Percentiles rank a stretch among this genome's conserved stretches.
These are phyloP conservation scores for Drosophila eohydei DNA, from an alignment of 2,888 invertebrate species.

Conservation along the genomic window DNA sequence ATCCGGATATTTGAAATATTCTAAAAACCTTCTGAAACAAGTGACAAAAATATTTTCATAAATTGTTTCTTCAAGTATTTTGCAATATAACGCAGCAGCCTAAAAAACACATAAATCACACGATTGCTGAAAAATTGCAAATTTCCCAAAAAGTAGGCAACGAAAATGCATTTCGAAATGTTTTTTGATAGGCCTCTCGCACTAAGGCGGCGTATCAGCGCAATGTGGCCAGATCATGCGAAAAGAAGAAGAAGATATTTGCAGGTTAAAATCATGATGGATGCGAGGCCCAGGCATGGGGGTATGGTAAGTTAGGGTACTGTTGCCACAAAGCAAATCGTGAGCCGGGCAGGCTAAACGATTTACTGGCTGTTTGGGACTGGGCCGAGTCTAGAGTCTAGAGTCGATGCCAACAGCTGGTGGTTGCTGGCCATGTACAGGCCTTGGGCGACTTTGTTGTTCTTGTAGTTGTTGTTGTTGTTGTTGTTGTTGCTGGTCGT, in stretches of 20 bases:
- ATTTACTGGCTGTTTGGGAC: constrained; percentile 51
- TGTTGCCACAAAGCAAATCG: constrained; percentile 44
- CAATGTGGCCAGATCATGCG: constrained; percentile 26
- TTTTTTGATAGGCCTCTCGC: constrained; percentile 32
- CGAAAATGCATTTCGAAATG: constrained; percentile 36
- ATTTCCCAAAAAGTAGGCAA: constrained; percentile 28
- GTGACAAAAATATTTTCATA: constrained; percentile 18
- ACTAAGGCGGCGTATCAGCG: constrained; percentile 13
- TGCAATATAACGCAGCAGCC: constrained; percentile 4
- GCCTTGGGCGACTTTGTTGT: constrained; percentile 22
- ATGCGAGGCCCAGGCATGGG: background rate
- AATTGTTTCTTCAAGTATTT: constrained; percentile 30
- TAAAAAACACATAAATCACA: constrained; percentile 45
- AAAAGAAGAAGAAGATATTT: constrained; percentile 9
- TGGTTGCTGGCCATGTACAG: constrained; percentile 57
- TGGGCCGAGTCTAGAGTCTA: constrained; percentile 29
- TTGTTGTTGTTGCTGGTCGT: constrained; percentile 42
- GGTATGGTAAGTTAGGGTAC: background rate
- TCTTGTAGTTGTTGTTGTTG: constrained; percentile 36
- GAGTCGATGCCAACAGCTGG: constrained; percentile 67
- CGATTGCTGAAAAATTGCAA: constrained; percentile 25
- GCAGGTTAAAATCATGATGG: constrained; percentile 27
- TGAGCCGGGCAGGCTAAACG: constrained; percentile 60
- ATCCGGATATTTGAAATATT: constrained; percentile 10
- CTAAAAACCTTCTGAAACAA: background rate